Evolutionary conservation across 2,113 vertebrate genomes (phyloP), one percentile per base, ranked within the genome.

Genomic region (Hemicordylus capensis): DNA sequence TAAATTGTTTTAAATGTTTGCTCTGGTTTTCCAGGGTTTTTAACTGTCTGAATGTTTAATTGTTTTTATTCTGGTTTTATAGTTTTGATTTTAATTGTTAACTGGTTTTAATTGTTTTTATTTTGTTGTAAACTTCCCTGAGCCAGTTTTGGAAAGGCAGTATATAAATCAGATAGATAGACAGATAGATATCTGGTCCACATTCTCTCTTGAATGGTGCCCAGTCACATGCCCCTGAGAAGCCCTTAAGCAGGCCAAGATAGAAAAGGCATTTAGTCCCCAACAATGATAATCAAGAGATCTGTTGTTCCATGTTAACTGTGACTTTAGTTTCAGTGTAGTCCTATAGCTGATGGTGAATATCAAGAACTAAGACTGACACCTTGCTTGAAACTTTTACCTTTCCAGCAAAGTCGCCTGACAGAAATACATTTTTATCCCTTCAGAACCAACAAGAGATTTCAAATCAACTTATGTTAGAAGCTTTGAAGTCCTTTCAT

Each of bases 401-500:
- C 14, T 87, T 87, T 83, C 34, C 66, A 58, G 3, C 4, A 54
- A 20, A 76, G 83, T 83, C 56, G 0, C 12, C 2, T 80, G 8
- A 34, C 14, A 74, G 2, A 37, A 48, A 15, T 66, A 61, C 22
- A 51, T 84, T 79, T 90, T 78, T 51, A 7, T 73, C 6, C 4
- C 11, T 74, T 61, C 39, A 84, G 12, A 81, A 19, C 12, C 6
- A 75, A n/a, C 58, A 2, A 81, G 14, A 77, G 19, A 82, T 87
- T 93, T 89, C 20, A 59, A 89, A 85, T 85, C 61, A 70, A 1
- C 5, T 74, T 87, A n/a, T 79, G 17, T 1, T 72, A 19, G 5
- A 17, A 86, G 48, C 44, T 82, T 87, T 76, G n/a, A 80, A 84
- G n/a, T 84, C 20, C 75, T 86, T 56, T 89, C 85, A 70, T 74